These are phyloP conservation scores for Limnephilus rhombicus DNA, from an alignment of 2,888 invertebrate genomes.

Conservation along the genomic window DNA sequence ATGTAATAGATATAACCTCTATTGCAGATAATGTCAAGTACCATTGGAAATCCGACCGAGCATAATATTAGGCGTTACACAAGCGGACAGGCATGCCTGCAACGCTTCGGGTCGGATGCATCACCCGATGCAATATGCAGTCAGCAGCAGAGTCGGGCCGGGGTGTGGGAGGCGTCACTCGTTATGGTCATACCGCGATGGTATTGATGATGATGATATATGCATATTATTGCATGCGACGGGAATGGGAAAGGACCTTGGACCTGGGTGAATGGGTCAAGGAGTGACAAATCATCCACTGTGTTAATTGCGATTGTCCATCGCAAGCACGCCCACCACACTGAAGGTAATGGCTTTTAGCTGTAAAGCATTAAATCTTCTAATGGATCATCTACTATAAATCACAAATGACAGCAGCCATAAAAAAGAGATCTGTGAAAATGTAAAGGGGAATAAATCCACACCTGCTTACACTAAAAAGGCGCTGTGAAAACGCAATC, in stretches of 20 bases:
- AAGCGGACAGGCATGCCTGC: neutral
- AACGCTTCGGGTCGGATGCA: neutral
- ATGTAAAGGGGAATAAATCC: neutral
- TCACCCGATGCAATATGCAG: slow-evolving; percentile 18
- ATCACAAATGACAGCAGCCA: neutral
- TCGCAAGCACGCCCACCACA: neutral
- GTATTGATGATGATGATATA: neutral
- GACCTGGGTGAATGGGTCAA: slow-evolving; percentile 21
- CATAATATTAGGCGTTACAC: neutral
- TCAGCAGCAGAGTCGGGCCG: neutral
- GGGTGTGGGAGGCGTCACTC: slow-evolving; percentile 16
- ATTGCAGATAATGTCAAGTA: neutral
- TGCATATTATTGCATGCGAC: neutral
- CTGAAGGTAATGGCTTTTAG: neutral
- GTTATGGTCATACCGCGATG: neutral
- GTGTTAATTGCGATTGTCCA: slow-evolving; percentile 15
- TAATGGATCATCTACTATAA: neutral
- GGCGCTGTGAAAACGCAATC: too few relatives aligned
- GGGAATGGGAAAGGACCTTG: slow-evolving; percentile 33
- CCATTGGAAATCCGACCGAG: neutral
- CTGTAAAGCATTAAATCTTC: neutral
- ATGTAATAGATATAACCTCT: neutral
- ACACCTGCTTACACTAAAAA: too few relatives aligned
- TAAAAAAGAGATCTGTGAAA: neutral
- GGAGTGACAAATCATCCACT: slow-evolving; percentile 23